phyloP scores from a whole-genome alignment of 2,888 invertebrate genomes.

The Oligia latruncula region DNA sequence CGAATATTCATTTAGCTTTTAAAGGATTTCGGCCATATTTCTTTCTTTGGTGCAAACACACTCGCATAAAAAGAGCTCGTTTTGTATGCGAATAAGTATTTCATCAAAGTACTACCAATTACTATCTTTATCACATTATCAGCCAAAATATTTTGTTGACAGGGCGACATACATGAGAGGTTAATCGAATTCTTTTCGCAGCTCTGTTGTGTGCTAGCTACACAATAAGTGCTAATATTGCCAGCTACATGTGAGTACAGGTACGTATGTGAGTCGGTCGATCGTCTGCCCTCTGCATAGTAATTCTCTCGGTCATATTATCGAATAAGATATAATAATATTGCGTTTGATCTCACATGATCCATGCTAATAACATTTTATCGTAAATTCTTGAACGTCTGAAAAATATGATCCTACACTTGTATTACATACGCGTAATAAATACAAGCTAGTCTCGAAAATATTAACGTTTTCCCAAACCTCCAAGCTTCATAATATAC shows the following conservation, averaged over 20 bases:
- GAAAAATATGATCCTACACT: background rate
- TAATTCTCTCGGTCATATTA: conserved; percentile 19
- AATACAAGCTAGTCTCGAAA: background rate
- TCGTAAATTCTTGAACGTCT: conserved; percentile 30
- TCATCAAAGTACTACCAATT: conserved; percentile 9
- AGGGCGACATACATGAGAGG: background rate
- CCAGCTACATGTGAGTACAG: background rate
- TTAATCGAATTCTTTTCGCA: conserved; percentile 2
- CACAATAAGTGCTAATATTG: conserved; percentile 9
- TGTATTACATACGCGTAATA: background rate
- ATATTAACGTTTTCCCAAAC: background rate
- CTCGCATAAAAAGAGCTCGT: conserved; percentile 1
- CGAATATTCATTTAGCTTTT: conserved; percentile 26
- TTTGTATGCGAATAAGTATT: conserved; percentile 6
- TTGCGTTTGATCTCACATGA: conserved; percentile 33
- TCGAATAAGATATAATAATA: conserved; percentile 27
- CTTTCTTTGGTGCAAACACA: background rate
- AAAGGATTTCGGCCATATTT: conserved; percentile 19
- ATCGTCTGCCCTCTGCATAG: conserved; percentile 45
- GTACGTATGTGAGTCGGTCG: conserved; percentile 21
- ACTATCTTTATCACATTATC: background rate
- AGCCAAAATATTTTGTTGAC: conserved; percentile 6
- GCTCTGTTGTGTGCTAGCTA: background rate
- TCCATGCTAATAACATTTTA: conserved; percentile 19
- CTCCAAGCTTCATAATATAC: background rate